Conservation (phyloP, 2,113 vertebrate species). For the Rhineura floridana region DNA sequence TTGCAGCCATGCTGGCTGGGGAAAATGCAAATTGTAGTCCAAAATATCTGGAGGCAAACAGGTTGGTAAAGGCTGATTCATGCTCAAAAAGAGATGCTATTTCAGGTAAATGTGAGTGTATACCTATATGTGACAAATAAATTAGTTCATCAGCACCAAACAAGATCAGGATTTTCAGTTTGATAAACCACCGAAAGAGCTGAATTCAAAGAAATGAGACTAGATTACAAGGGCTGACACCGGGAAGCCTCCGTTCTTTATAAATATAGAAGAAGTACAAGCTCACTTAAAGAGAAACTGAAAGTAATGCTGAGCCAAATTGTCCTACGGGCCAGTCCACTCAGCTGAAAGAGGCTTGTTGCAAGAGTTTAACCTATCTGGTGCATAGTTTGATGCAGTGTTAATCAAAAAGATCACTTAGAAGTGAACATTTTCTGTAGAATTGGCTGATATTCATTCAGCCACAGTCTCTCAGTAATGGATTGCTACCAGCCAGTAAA, state of each 20-base stretch:
- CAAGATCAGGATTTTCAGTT: not conserved
- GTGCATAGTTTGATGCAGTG: conserved; percentile 47
- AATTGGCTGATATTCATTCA: conserved; percentile 58
- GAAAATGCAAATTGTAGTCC: no score
- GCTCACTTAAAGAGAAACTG: not conserved
- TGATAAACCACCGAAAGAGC: not conserved
- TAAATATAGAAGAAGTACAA: conserved; percentile 11
- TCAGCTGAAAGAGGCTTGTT: conserved; percentile 44
- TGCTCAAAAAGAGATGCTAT: not conserved
- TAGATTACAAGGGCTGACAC: not conserved
- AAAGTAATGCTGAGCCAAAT: conserved; percentile 46
- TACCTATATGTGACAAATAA: not conserved
- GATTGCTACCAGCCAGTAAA: conserved; percentile 58
- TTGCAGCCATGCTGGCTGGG: no score
- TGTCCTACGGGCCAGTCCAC: conserved; percentile 26
- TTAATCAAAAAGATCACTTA: conserved; percentile 57
- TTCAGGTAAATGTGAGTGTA: not conserved
- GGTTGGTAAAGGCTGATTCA: no score
- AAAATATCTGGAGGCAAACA: no score
- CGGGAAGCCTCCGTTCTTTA: not conserved
- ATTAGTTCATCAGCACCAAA: not conserved
- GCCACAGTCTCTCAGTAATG: conserved; percentile 52
- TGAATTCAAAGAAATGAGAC: conserved; percentile 17
- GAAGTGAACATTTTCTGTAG: conserved; percentile 55
- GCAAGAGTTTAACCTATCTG: conserved; percentile 48